Evolutionary conservation across 2,113 vertebrate species (phyloP), one percentile per base, ranked within the genome.

Genomic region (Megaceryle torquata): DNA sequence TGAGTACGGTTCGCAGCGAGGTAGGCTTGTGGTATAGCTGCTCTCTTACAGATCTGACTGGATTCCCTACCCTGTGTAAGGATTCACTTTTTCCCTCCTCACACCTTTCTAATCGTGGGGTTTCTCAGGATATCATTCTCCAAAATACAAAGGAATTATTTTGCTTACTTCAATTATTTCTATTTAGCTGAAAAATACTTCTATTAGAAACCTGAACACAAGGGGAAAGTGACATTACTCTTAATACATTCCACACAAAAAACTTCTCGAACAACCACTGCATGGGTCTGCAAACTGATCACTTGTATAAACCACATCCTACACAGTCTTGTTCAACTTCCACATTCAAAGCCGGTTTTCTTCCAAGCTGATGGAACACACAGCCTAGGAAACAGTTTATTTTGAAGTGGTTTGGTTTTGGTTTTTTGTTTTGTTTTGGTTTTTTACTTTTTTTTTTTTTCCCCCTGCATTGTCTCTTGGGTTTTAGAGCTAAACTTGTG

Each of bases 231-330:
- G 15, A 75, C 86, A 86, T 89, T 53, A 37, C 75, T 69, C 35
- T 46, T 91, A 59, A 90, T 74, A 57, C 61, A 35, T 60, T 91
- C 70, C 60, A 82, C 35, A 64, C 22, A 28, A 33, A 76, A 51
- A 78, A 24, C 74, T 85, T 83, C 60, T 81, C 74, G 57, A 93
- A 94, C 94, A 93, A n/a, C 24, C 79, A 59, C 39, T 48, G 51
- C 87, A 25, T 2, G 50, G 67, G 22, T 81, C 69, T 89, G 75
- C 75, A 79, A 82, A 96, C 93, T 16, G 33, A 96, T 95, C 71
- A 54, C 86, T 95, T 79, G 50, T 51, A 89, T 3, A 94, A 96
- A 94, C 95, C 86, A 91, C 97, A 95, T 96, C 92, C 91, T 95
- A 72, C 19, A 57, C 15, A 37, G 89, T 41, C 81, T n/a, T 63